Base-by-base conservation (phyloP, 2,888 invertebrate species). In the Conchocele bisecta region DNA sequence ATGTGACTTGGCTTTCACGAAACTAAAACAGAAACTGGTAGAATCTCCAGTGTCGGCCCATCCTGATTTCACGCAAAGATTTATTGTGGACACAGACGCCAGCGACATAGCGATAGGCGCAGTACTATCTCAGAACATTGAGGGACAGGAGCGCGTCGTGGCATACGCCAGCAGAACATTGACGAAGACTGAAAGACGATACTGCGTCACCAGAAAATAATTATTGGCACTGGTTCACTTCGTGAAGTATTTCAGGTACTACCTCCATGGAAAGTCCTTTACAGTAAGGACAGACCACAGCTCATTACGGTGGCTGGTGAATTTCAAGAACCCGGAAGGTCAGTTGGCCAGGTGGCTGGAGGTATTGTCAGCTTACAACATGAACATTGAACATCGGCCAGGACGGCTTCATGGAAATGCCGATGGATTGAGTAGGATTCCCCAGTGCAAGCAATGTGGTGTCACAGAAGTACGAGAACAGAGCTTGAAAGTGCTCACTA, bases 31-130 rank as follows among this genome's bases (percentile, higher is more conserved):
- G 22, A n/a, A 15, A n/a, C 39, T 78, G 11, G 53, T 35, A 6
- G n/a, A 24, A 31, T 50, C 64, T 11, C 63, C 69, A 3, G 51
- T 75, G 3, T 31, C 79, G 22, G 61, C 56, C 1, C 56, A 71
- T 42, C 75, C 61, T 13, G 73, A 70, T 35, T 58, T 63, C 15
- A 28, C 41, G 6, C 28, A 24, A 3, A 4, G 20, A 11, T 78
- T 72, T 33, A 58, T 80, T 11, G 42, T 79, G 22, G 77, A 79
- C 50, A 78, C 70, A 28, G 78, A 80, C 50, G 79, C 82, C 11
- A 74, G 72, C 48, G 67, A 58, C 17, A 22, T 7, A 22, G 76
- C 70, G 5, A 57, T 83, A 1, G 80, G 80, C 7, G 70, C 75
- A 24, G 72, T 72, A 1, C 56, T 80, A 22, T 75, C 72, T 4